A percentile compares a stretch with the other conserved stretches of the same genome.
phyloP scores from a whole-genome alignment of 2,888 invertebrate species.

The Nephrotoma flavescens region DNA sequence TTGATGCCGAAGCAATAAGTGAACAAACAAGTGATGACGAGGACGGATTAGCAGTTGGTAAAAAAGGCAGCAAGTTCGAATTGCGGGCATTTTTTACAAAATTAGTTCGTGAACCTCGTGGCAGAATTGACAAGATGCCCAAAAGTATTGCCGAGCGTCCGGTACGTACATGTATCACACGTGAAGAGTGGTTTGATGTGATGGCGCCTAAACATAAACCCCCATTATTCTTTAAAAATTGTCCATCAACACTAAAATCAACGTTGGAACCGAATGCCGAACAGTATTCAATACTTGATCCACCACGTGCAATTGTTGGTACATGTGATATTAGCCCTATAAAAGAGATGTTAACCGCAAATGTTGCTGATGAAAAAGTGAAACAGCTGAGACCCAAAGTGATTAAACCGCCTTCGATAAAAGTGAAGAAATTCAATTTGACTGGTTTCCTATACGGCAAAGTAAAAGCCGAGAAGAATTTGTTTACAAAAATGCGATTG shows the following conservation, averaged over 20 bases:
- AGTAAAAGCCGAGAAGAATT: constrained; percentile 9
- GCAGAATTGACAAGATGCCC: constrained; percentile 21
- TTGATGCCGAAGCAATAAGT: constrained; percentile 13
- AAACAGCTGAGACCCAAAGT: constrained; percentile 15
- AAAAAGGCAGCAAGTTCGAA: constrained; percentile 18
- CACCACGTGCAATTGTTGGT: constrained; percentile 6
- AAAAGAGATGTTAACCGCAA: constrained; percentile 18
- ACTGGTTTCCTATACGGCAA: constrained; percentile 21
- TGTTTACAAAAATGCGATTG: constrained; percentile 1
- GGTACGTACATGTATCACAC: constrained; percentile 22
- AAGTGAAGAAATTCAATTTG: constrained; percentile 27
- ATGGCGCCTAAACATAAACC: constrained; percentile 21
- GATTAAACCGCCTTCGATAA: constrained; percentile 21
- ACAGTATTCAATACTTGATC: not conserved
- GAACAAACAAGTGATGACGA: constrained; percentile 27
- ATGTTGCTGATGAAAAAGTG: constrained; percentile 3
- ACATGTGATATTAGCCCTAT: constrained; percentile 14
- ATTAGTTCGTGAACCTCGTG: constrained; percentile 22
- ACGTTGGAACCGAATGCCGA: not conserved
- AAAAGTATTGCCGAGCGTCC: constrained; percentile 17
- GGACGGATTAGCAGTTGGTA: constrained; percentile 24
- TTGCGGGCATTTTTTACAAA: constrained; percentile 28
- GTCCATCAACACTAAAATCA: constrained; percentile 15
- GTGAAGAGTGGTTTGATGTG: constrained; percentile 26
- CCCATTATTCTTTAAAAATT: constrained; percentile 20